Evolutionary conservation across 2,797 vertebrate species (phyloP), one percentile per base, ranked within the genome.

Genomic region (Amniataba percoides): DNA sequence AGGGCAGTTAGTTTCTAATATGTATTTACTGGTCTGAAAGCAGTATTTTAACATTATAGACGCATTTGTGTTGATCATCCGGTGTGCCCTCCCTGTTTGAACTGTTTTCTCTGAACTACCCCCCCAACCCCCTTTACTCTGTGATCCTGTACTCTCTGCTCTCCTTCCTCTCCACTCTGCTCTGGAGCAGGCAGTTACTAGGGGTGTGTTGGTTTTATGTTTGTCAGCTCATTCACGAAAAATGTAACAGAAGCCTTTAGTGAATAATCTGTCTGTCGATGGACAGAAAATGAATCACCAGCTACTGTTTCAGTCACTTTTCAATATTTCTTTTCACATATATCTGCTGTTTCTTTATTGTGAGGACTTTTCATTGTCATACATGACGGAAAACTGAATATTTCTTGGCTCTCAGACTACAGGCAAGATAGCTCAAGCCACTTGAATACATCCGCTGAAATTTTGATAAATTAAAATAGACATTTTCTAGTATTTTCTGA

Each of bases 121-220:
- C 43, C 76, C 78, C 68, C 67, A 70, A 73, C 65, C 79, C 80
- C 70, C 79, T 31, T 81, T 79, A 43, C 90, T 93, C 82, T 86
- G 91, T 94, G 92, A 93, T 93, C 91, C 92, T 91, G 85, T 83
- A 90, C 93, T 92, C 86, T 87, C 77, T 73, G 80, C 82, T 85
- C 88, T 83, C 87, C 85, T 89, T 89, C 88, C 88, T 91, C 88
- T 91, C 87, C 91, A 79, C 89, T 89, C 91, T 78, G 89, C 90
- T 95, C 90, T 93, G 94, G 93, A 96, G 92, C 95, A 94, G 93
- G 89, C 94, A 92, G 94, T 91, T 93, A 91, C 90, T 77, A 82
- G 83, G 91, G 88, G 53, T 76, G 60, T 9, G 85, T 94, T 93
- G 92, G 87, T 95, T 77, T 94, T 63, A 91, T 89, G 95, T 83